Evolutionary conservation across 2,888 invertebrate genomes (phyloP), one percentile per base, ranked within the genome.

Genomic region (Hirtodrosophila cameraria): DNA sequence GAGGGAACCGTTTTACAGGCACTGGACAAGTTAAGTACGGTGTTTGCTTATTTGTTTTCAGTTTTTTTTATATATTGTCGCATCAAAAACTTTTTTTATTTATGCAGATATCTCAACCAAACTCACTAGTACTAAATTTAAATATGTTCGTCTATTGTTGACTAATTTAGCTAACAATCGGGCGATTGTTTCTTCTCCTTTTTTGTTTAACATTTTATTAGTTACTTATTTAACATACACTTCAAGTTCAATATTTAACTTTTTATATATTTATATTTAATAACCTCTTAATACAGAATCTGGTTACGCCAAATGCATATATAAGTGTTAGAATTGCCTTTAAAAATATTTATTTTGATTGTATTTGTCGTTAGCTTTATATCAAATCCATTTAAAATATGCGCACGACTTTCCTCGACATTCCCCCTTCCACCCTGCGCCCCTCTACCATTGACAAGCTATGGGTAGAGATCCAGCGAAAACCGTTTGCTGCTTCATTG

Each of bases 401-500:
- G 50, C 67, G 57, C 52, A 54, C 57, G 66, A 61, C 41, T 57
- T 25, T 66, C 36, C 57, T 31, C 33, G 30, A 64, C 20, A 53
- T 9, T 41, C 9, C n/a, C 8, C 16, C 4, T 5, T 5, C 11
- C 9, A 33, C 6, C 11, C 11, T 2, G 9, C 20, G 13, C n/a
- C 4, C 11, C 15, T 4, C 5, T n/a, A 3, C 7, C 16, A 33
- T 1, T 2, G 12, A n/a, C 13, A 9, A 31, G 28, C 2, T 15
- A 39, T 20, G 31, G 58, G 4, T 38, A 41, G 52, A 60, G 63
- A 39, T 76, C 60, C 60, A 75, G 65, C 75, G 60, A 83, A 38
- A 83, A 77, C 36, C 55, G 66, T 61, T 80, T 74, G 58, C 55
- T 70, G 79, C 74, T 81, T 66, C 73, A 70, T 64, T 75, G 73